Percentiles rank a stretch among this genome's conserved stretches.
These are phyloP conservation scores for Ecdyonurus torrentis DNA, from an alignment of 2,888 invertebrate species.

Conservation along the genomic window DNA sequence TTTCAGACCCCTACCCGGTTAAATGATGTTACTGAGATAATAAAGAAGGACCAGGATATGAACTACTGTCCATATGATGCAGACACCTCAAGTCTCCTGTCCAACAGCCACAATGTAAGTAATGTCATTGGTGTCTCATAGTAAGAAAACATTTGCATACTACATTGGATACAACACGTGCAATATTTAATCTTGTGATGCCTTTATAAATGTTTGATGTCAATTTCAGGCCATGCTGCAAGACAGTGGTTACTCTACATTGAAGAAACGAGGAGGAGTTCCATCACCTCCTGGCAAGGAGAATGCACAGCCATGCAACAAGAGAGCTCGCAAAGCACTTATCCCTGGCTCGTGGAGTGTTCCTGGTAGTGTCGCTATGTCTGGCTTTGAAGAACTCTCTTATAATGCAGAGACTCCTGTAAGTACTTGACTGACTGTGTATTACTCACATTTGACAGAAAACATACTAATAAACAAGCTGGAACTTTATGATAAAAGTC, in stretches of 20 bases:
- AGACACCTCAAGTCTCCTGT: slow-evolving; percentile 20
- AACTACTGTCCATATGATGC: slow-evolving; percentile 28
- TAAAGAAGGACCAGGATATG: slow-evolving; percentile 58
- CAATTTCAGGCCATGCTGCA: slow-evolving; percentile 19
- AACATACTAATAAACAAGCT: neutral
- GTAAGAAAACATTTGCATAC: no score
- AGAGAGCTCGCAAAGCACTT: slow-evolving; percentile 65
- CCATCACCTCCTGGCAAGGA: slow-evolving; percentile 38
- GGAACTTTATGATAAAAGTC: no score
- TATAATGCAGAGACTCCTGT: slow-evolving; percentile 65
- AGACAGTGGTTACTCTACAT: slow-evolving; percentile 39
- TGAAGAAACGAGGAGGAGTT: slow-evolving; percentile 21
- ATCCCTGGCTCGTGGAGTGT: slow-evolving; percentile 50
- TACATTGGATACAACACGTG: no score
- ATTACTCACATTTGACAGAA: neutral
- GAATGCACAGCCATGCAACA: slow-evolving; percentile 45
- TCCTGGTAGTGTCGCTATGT: slow-evolving; percentile 27
- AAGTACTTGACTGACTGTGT: slow-evolving; percentile 21
- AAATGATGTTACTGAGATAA: slow-evolving; percentile 76
- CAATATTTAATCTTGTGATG: no score
- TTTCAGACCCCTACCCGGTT: slow-evolving; percentile 53
- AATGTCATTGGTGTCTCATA: slow-evolving; percentile 4
- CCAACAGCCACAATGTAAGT: slow-evolving; percentile 12
- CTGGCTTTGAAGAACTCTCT: slow-evolving; percentile 44
- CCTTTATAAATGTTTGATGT: no score